Base-by-base conservation (phyloP, 2,797 vertebrate genomes). In the Lateolabrax maculatus region DNA sequence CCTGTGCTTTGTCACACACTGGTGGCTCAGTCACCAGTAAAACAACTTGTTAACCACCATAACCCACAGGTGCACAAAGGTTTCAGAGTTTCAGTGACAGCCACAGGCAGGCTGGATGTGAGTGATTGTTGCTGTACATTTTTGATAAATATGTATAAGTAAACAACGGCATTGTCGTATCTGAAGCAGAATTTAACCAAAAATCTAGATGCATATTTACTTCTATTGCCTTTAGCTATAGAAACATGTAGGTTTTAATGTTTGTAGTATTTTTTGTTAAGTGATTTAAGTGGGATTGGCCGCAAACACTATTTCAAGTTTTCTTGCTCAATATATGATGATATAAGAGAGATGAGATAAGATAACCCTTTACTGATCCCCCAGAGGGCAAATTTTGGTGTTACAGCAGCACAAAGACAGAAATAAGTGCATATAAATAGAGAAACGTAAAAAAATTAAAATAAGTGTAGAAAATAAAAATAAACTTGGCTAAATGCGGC, bases 21-120 rank as follows among this genome's bases (percentile, higher is more conserved):
- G 27, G 21, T 66, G 63, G 27, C 44, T 52, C 68, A 69, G 46
- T n/a, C 6, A 64, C 41, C 77, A 48, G 74, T 71, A 72, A 64
- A 29, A 72, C 5, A 56, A 21, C 37, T 7, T 67, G 53, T 58
- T 65, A 83, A 81, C 71, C 87, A 73, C 63, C 41, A 31, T 62
- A 65, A 80, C 48, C 79, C 52, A 69, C 70, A 67, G n/a, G 31
- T 79, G 31, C 55, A 65, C 34, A 52, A 41, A 44, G n/a, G 66
- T 44, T 23, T 56, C 25, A 44, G 11, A 18, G n/a, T 43, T 34
- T 72, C 10, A 41, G 10, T 67, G 57, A 68, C 44, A 29, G 37
- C 44, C 56, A 63, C 67, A 46, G 21, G 18, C n/a, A 15, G 34
- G 11, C 9, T 69, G 72, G 27, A 53, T 63, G 44, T 18, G 27